These are phyloP conservation scores for Catagonus wagneri DNA, from an alignment of 2,113 vertebrate species.

Conservation along the genomic window DNA sequence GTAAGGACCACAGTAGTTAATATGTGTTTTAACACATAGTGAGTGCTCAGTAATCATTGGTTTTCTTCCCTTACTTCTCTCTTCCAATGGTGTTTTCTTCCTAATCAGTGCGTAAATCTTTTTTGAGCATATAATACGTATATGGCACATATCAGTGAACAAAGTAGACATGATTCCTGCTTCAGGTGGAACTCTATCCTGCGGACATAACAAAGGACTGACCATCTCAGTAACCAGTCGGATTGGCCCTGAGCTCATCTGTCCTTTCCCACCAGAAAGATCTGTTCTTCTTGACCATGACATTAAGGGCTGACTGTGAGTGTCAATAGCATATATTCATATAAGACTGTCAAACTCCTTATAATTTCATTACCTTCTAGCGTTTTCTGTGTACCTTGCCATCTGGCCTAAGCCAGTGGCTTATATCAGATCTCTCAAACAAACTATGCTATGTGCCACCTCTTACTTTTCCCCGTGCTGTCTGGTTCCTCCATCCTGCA, in stretches of 20 bases:
- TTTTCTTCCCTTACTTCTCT: not conserved
- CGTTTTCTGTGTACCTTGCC: not conserved
- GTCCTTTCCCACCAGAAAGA: not conserved
- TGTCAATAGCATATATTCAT: too few species aligned
- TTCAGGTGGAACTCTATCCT: too few species aligned
- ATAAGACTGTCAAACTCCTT: not conserved
- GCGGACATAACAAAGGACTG: too few species aligned
- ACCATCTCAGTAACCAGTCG: not conserved
- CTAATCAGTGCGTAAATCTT: not conserved
- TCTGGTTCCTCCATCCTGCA: not conserved
- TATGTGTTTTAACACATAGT: not conserved
- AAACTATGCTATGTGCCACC: not conserved
- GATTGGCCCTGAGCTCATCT: not conserved
- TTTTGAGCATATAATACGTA: rapidly evolving
- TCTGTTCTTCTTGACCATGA: not conserved
- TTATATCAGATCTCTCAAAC: not conserved
- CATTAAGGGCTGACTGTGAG: not conserved
- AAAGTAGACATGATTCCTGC: not conserved
- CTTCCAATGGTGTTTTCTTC: not conserved
- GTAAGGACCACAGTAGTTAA: not conserved
- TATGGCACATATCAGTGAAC: not conserved
- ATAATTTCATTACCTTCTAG: not conserved
- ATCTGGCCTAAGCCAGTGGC: not conserved
- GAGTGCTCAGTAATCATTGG: not conserved
- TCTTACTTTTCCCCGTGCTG: rapidly evolving